phyloP scores from a whole-genome alignment of 2,113 vertebrate genomes.

The Erinaceus europaeus region DNA sequence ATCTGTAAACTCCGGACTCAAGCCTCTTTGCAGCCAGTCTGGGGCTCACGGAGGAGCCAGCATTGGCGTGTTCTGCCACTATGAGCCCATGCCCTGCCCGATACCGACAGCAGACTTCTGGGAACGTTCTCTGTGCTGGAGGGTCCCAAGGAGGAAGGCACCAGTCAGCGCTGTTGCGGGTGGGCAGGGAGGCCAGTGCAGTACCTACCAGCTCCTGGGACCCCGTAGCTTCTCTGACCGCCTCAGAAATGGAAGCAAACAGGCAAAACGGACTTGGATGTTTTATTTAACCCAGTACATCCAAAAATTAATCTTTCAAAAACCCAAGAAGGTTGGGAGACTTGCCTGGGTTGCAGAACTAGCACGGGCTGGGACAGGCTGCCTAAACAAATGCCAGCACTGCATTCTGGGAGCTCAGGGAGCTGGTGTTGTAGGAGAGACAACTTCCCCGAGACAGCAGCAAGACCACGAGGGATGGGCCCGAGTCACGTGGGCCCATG shows the following conservation, averaged over 20 bases:
- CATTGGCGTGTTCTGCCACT: neutral
- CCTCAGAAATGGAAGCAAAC: neutral
- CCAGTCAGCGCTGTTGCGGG: accelerated
- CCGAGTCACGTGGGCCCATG: no score
- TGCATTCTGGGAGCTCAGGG: no score
- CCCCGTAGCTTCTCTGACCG: no score
- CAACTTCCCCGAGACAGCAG: no score
- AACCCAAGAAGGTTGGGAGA: no score
- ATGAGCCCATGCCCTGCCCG: accelerated
- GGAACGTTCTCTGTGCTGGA: neutral
- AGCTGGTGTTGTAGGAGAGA: no score
- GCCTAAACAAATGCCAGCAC: neutral
- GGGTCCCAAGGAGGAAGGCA: neutral
- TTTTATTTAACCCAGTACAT: no score
- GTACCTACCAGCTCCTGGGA: no score
- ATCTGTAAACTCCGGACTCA: conserved; percentile 19
- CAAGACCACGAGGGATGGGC: no score
- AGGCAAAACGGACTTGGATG: neutral
- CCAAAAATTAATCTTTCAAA: neutral
- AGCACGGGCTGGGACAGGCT: no score
- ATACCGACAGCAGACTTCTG: accelerated
- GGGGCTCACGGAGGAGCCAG: neutral
- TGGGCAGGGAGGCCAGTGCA: no score
- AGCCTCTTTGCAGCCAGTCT: neutral
- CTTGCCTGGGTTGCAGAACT: no score